Base-by-base conservation (phyloP, 2,113 vertebrate species). In the Tetrao urogallus region DNA sequence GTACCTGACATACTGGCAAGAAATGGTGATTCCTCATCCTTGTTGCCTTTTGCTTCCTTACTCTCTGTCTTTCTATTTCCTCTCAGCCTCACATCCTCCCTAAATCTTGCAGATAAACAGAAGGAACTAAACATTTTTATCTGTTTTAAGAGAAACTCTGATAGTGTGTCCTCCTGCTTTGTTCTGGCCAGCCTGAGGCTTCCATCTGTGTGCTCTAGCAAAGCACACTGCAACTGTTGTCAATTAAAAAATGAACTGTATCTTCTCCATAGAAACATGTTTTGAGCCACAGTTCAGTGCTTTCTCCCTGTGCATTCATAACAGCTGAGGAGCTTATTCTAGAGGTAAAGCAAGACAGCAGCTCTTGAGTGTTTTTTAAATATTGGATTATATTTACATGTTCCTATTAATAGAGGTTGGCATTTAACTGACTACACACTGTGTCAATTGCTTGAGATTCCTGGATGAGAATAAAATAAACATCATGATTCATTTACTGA, bases 351-450 rank as follows among this genome's bases (percentile, higher is more conserved):
- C 34, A 90, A 96, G 42, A 66, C 30, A 83, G 4, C 28, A 74
- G 22, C 66, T 78, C 76, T 83, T 83, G 47, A 95, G 40, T 69
- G 83, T 88, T 95, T 96, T 93, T 94, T 84, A 84, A 95, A 96
- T 96, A 93, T 81, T 94, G 74, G 43, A 95, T 94, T 94, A 69
- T 94, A 70, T 94, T 95, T 96, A 93, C 81, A 58, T 75, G 80
- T 61, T 93, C 22, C 48, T 90, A 86, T 94, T 88, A 90, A 92
- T 90, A 93, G 86, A 93, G 19, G 48, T 11, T 84, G 76, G 90
- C 89, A 90, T 95, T 91, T 92, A 92, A 47, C 73, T 95, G 90
- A 92, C 65, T 92, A 70, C 69, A 80, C 13, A 78, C 65, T 86
- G 77, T 92, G 83, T 93, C 69, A 86, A 61, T 93, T 79, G 54